Evolutionary conservation across 1,140 invertebrate species (phyloP), one percentile per base, ranked within the genome.

Genomic region (Paralvinella palmiformis): DNA sequence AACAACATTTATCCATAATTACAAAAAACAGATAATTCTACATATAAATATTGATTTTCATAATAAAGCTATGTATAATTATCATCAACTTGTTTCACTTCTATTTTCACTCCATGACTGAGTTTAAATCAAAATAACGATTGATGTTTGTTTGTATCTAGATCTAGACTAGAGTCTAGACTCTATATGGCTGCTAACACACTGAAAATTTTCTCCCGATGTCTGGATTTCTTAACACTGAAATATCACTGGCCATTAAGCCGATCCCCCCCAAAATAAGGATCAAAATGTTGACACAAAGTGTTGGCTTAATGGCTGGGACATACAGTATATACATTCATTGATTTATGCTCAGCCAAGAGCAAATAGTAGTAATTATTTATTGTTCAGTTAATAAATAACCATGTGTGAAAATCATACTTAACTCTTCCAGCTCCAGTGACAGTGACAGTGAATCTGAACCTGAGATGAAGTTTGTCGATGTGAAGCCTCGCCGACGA

Each of bases 391-490:
- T 53, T 13, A 10, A 20, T 53, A 13, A 53, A 15, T 7, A 31
- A 58, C 45, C 6, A 37, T 36, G 52, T n/a, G 24, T 58, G 20
- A 31, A 31, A 10, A 6, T 62, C 13, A 10, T 15, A 53, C 22
- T 50, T n/a, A n/a, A n/a, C n/a, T 50, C 62, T 59, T 68, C 20
- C 65, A 79, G 77, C 64, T 79, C 77, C n/a, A 78, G 76, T 68
- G 77, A 79, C 67, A 78, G 76, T 68, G 77, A 79, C 64, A 75
- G 73, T 55, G 77, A 79, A 64, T 77, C 76, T 24, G 77, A 79
- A 62, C 71, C 77, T 17, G 77, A 79, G 59, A 70, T 79, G 67
- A 73, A 71, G 53, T 52, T 62, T 7, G 62, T 37, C 4, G 74
- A 75, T 31, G 41, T 67, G 10, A 74, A 74, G 67, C 31, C 64